Conservation (phyloP, 1,140 invertebrate species). For the Scylla paramamosain region DNA sequence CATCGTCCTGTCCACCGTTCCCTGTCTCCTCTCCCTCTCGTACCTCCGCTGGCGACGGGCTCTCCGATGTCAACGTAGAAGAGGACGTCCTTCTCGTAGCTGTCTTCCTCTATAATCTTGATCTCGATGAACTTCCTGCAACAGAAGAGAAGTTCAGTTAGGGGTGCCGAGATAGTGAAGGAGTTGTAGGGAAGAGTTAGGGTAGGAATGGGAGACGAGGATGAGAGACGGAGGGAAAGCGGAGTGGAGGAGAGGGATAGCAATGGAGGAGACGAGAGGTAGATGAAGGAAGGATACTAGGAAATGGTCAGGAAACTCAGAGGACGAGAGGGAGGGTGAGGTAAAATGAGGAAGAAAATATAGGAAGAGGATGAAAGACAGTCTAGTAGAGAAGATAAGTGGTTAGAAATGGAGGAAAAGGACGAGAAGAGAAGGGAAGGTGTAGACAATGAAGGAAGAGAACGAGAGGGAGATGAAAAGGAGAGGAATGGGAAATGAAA, state of each 20-base stretch:
- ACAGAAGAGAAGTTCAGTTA: neutral
- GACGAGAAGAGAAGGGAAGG: neutral
- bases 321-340: no score
- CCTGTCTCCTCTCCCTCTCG: neutral
- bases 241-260: neutral
- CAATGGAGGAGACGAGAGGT: neutral
- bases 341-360: neutral
- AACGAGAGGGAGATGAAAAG: no score
- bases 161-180: neutral
- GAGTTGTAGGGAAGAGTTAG: neutral
- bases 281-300: neutral
- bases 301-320: no score
- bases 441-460: neutral
- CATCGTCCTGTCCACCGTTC: no score
- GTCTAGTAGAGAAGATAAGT: no score
- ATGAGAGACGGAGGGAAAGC: neutral
- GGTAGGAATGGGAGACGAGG: neutral
- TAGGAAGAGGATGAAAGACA: no score
- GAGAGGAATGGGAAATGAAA: no score
- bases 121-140: slow-evolving; percentile 91
- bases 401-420: neutral
- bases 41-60: slow-evolving; percentile 82
- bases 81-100: slow-evolving; percentile 97
- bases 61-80: slow-evolving; percentile 96
- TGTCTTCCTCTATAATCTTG: slow-evolving; percentile 96